phyloP scores from a whole-genome alignment of 2,888 invertebrate species.

The Eremobia ochroleuca region DNA sequence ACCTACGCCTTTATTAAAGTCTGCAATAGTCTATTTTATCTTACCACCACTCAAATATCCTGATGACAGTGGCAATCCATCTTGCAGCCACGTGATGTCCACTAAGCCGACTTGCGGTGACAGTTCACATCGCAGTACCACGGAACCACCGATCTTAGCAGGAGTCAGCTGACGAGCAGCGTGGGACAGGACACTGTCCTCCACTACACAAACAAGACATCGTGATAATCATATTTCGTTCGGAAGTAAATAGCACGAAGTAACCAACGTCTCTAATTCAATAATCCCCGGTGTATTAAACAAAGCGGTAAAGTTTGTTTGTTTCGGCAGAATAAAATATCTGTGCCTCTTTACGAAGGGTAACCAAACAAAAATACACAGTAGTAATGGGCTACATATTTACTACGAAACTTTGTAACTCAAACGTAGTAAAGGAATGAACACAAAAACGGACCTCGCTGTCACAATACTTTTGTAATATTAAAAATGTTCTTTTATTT shows the following conservation, averaged over 20 bases:
- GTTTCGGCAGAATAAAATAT: constrained; percentile 44
- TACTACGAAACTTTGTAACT: constrained; percentile 45
- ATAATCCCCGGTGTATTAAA: constrained; percentile 17
- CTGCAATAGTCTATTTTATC: constrained; percentile 26
- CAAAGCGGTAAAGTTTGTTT: constrained; percentile 47
- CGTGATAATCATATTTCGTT: constrained; percentile 9
- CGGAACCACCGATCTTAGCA: constrained; percentile 83
- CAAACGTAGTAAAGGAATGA: constrained; percentile 47
- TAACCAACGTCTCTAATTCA: constrained; percentile 18
- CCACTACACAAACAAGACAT: constrained; percentile 75
- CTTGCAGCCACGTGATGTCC: constrained; percentile 86
- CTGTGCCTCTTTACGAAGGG: constrained; percentile 25
- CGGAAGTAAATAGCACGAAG: constrained; percentile 13
- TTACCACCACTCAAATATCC: constrained; percentile 84
- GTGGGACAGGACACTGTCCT: constrained; percentile 84
- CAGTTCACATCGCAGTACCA: constrained; percentile 84
- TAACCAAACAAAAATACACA: constrained; percentile 35
- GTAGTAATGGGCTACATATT: constrained; percentile 30
- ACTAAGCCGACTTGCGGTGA: constrained; percentile 85
- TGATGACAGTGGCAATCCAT: constrained; percentile 83
- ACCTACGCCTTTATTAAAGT: background rate
- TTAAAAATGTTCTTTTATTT: constrained; percentile 56
- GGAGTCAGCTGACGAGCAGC: constrained; percentile 84
- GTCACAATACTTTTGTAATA: constrained; percentile 46
- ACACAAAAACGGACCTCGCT: constrained; percentile 37